Evolutionary conservation across 2,888 invertebrate genomes (phyloP).

Genomic region (Drosophila merina): DNA sequence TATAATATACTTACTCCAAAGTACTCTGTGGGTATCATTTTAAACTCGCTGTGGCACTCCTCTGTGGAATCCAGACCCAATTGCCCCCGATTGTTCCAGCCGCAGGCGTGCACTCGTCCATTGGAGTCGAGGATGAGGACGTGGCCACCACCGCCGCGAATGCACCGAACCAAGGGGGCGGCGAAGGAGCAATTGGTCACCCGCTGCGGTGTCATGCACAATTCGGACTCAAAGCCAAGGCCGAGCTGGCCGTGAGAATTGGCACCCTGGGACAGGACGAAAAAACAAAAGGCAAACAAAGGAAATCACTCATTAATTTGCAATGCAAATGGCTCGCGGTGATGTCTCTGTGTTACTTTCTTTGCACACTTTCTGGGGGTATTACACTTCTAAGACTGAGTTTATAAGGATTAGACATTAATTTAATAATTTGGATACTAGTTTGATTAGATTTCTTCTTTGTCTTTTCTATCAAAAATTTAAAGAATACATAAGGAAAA

Average conservation of each 20-base stretch:
- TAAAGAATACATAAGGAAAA: too few relatives aligned
- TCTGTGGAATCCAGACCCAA: slow-evolving; percentile 85
- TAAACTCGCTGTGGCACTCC: slow-evolving; percentile 81
- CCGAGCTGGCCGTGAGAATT: slow-evolving; percentile 93
- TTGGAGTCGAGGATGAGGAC: slow-evolving; percentile 88
- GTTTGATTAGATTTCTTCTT: too few relatives aligned
- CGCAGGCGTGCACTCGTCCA: slow-evolving; percentile 90
- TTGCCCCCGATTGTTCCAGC: slow-evolving; percentile 91
- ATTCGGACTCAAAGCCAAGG: slow-evolving; percentile 88
- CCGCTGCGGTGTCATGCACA: slow-evolving; percentile 86
- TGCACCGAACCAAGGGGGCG: slow-evolving; percentile 85
- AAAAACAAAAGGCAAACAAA: slow-evolving; percentile 37
- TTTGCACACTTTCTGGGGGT: background rate
- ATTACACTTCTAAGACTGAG: background rate
- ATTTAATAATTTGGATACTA: background rate
- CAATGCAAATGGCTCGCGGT: slow-evolving; percentile 62
- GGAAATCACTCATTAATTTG: slow-evolving; percentile 79
- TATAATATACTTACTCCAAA: slow-evolving; percentile 81
- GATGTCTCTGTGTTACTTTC: slow-evolving; percentile 25
- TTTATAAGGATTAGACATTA: background rate
- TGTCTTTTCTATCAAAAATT: too few relatives aligned
- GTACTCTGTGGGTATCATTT: slow-evolving; percentile 84
- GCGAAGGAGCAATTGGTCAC: slow-evolving; percentile 78
- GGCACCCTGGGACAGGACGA: slow-evolving; percentile 87
- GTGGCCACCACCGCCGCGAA: slow-evolving; percentile 92